A percentile compares a stretch with the other conserved stretches of the same genome.
phyloP scores from a whole-genome alignment of 1,140 invertebrate species.

The Hetaerina americana region DNA sequence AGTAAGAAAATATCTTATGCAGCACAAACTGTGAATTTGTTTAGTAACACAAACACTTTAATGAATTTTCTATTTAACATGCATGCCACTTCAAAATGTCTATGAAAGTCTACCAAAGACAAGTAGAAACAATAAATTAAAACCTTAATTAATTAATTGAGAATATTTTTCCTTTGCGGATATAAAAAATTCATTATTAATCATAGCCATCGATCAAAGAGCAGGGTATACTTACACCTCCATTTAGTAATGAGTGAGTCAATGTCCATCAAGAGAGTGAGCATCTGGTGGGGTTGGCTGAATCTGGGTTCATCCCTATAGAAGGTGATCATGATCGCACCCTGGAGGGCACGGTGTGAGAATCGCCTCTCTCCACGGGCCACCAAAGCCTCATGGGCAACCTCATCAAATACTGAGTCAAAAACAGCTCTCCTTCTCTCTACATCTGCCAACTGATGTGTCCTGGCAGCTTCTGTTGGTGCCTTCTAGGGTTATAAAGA shows the following conservation, averaged over 20 bases:
- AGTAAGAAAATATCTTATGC: not conserved
- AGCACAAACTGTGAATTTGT: not conserved
- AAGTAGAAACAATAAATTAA: too few species aligned
- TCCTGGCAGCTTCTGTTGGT: slow-evolving; percentile 37
- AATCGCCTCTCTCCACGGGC: slow-evolving; percentile 78
- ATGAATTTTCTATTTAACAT: too few species aligned
- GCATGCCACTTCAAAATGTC: too few species aligned
- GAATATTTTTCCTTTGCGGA: too few species aligned
- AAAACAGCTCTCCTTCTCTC: slow-evolving; percentile 70
- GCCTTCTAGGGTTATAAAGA: slow-evolving; percentile 34
- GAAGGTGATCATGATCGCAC: slow-evolving; percentile 93
- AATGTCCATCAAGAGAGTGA: slow-evolving; percentile 91
- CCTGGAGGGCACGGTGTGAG: slow-evolving; percentile 81
- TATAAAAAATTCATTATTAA: too few species aligned
- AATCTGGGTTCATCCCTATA: slow-evolving; percentile 94
- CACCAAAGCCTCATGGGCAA: slow-evolving; percentile 65
- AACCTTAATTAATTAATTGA: too few species aligned
- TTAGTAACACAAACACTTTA: not conserved
- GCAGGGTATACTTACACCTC: slow-evolving; percentile 86
- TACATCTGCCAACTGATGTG: slow-evolving; percentile 54
- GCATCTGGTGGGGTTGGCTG: slow-evolving; percentile 89
- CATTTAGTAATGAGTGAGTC: slow-evolving; percentile 98
- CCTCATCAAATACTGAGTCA: slow-evolving; percentile 74
- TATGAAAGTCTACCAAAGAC: too few species aligned
- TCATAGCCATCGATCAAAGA: too few species aligned